Percentiles rank a stretch among this genome's conserved stretches.
phyloP scores from a whole-genome alignment of 2,113 vertebrate species.

The Sula dactylatra region DNA sequence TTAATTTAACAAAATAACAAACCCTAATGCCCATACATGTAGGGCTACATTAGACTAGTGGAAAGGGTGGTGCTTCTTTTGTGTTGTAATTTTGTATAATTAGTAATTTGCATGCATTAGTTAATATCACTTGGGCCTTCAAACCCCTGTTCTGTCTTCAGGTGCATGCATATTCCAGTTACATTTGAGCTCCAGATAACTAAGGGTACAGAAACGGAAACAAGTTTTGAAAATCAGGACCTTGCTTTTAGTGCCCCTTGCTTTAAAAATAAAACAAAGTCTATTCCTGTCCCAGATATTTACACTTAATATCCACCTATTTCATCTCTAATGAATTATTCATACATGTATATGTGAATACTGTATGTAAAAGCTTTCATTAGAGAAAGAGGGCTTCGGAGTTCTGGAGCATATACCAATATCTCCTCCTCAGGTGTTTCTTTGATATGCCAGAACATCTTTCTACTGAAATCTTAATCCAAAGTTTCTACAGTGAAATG shows the following conservation, averaged over 20 bases:
- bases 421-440: constrained; percentile 62
- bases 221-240: constrained; percentile 20
- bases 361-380: constrained; percentile 61
- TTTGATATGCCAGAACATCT: constrained; percentile 69
- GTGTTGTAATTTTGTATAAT: neutral
- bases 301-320: constrained; percentile 54
- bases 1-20: neutral
- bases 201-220: neutral
- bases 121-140: neutral
- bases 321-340: constrained; percentile 66
- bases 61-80: neutral
- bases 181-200: neutral
- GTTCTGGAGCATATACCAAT: constrained; percentile 59
- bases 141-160: neutral
- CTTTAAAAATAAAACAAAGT: constrained; percentile 37
- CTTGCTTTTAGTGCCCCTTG: constrained; percentile 20
- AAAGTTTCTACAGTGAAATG: constrained; percentile 58
- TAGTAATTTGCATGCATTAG: neutral
- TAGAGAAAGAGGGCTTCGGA: constrained; percentile 48
- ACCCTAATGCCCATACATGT: neutral
- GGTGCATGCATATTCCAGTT: neutral
- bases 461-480: constrained; percentile 68
- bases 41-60: neutral
- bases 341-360: constrained; percentile 54
- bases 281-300: constrained; percentile 52